These are phyloP conservation scores for Triops cancriformis DNA, from an alignment of 1,140 invertebrate species.

Conservation along the genomic window DNA sequence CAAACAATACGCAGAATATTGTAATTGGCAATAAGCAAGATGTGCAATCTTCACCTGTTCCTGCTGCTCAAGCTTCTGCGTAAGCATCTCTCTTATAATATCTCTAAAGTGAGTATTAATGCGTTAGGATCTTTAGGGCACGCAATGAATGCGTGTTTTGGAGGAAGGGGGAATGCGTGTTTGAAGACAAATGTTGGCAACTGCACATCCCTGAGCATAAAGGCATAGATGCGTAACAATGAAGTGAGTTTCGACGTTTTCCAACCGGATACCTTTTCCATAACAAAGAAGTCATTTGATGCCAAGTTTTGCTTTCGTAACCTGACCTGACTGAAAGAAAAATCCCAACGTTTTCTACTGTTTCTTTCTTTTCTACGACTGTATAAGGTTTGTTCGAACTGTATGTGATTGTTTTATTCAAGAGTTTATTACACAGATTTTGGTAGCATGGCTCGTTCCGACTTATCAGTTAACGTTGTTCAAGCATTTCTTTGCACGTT, in stretches of 20 bases:
- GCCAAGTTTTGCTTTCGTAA: no score
- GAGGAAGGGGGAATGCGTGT: neutral
- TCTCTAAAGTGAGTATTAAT: neutral
- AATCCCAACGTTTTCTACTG: no score
- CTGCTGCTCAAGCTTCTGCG: neutral
- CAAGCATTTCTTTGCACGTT: no score
- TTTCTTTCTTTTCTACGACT: no score
- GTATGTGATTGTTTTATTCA: no score
- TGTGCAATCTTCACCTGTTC: neutral
- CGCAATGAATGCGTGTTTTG: neutral
- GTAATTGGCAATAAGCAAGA: neutral
- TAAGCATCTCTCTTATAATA: neutral
- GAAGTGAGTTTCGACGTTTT: neutral
- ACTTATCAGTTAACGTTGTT: no score
- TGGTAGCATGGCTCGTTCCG: no score
- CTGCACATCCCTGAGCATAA: neutral
- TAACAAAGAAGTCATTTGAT: neutral
- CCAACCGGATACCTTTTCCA: neutral
- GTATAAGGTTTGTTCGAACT: no score
- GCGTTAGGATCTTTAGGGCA: neutral
- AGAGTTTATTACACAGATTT: no score
- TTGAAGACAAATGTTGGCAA: neutral
- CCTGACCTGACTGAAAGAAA: no score
- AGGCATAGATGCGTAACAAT: neutral
- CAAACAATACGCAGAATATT: neutral